Base-by-base conservation (phyloP, 2,888 invertebrate genomes). In the Leistus spinibarbis region DNA sequence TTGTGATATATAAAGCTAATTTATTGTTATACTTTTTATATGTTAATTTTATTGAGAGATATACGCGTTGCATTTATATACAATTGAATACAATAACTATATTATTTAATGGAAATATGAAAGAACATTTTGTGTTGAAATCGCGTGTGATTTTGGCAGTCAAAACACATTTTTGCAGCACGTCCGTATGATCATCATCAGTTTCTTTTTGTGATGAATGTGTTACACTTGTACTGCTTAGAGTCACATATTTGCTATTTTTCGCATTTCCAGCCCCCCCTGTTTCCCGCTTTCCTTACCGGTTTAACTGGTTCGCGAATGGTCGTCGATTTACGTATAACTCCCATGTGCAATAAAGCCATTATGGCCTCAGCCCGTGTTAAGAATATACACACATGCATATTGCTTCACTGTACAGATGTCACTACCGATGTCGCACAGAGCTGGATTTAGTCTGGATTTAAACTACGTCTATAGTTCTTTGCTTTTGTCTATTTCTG, bases 171-270 rank as follows among this genome's bases (percentile, higher is more conserved):
- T 40, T 40, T 2, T 40, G 10, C 10, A 7, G 13, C 40, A 40
- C 40, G 40, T 40, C 13, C 40, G 5, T 40, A 40, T 40, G 10
- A 40, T 40, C 40, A 40, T 40, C 40, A 40, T 10, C 40, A 7
- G 13, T 40, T 40, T 40, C 13, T 2, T 2, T 40, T 7, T 13
- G 4, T 40, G 40, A 40, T 5, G 13, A 40, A 40, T 40, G 40
- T 40, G 7, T 1, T 5, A 40, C 40, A 40, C 57, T 54, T 72
- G 65, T 64, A 63, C 72, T 19, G 20, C 19, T 19, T 16, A 9
- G 53, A 66, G 73, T 73, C 73, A 73, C 73, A 73, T 67, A 73
- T 73, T 67, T 73, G 73, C 73, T 73, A 73, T 73, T 73, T 73
- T 73, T 71, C 71, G 9, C 27, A 13, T 69, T 70, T 16, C 62